A percentile compares a stretch with the other conserved stretches of the same genome.
Conservation (phyloP, 2,113 vertebrate genomes). For the Oncorhynchus keta region DNA sequence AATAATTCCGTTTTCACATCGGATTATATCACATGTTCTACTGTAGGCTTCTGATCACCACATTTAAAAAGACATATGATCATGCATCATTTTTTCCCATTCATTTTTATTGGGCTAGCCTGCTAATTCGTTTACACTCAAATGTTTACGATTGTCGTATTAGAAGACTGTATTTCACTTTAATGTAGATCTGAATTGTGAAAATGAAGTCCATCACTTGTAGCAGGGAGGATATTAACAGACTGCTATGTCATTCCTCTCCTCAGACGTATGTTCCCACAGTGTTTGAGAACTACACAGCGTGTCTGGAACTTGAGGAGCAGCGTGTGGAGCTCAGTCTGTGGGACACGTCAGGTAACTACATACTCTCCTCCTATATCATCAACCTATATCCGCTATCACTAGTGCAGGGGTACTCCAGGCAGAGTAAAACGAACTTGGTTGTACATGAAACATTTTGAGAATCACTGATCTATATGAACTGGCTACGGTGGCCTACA, state of each 20-base stretch:
- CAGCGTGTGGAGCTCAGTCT: conserved; percentile 94
- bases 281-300: conserved; percentile 97
- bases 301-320: conserved; percentile 91
- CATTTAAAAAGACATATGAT: not conserved
- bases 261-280: conserved; percentile 93
- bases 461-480: too few relatives aligned
- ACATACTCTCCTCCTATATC: not conserved
- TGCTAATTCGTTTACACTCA: not conserved
- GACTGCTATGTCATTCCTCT: conserved; percentile 36
- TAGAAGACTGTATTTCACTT: not conserved
- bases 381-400: not conserved
- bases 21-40: not conserved
- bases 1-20: not conserved
- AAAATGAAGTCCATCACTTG: conserved; percentile 31
- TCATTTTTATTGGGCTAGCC: not conserved
- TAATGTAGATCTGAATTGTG: not conserved
- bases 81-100: not conserved
- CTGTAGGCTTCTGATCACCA: not conserved
- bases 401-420: too few relatives aligned
- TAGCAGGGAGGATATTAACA: not conserved
- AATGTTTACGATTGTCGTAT: not conserved
- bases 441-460: too few relatives aligned
- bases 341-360: conserved; percentile 94
- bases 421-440: too few relatives aligned
- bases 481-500: too few relatives aligned